Evolutionary conservation across 2,113 vertebrate genomes (phyloP), one percentile per base, ranked within the genome.

Genomic region (Gorsachius goisagi): DNA sequence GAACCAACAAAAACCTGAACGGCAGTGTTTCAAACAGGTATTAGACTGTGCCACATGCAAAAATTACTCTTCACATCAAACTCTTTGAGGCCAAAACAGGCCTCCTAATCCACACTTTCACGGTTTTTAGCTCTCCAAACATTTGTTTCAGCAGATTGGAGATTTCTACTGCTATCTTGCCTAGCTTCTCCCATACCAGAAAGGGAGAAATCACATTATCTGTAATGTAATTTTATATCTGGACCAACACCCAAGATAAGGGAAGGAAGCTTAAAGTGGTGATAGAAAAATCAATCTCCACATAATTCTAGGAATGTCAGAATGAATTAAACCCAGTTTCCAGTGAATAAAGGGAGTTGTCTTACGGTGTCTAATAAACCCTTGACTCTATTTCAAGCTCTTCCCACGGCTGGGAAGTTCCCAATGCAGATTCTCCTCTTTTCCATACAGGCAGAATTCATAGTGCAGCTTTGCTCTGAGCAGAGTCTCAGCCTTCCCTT

Each of bases 281-380:
- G 16, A 71, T 11, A 78, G 28, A 81, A 87, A 73, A 74, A 4
- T 1, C 18, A 85, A 52, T 16, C 28, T 82, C 62, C 0, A 0
- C n/a, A 26, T 72, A 95, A 90, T 74, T 53, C 73, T 41, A 84
- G 37, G 47, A 94, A 77, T 71, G 37, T 60, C 45, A 84, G n/a
- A 91, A 77, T 2, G 2, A 84, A 95, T 2, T 1, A 89, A 96
- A 89, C 8, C 18, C 64, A 35, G 58, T 30, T 94, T 86, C n/a
- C 37, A 81, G 8, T 19, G 16, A 77, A 84, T 58, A 77, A 87
- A 74, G 9, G 15, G 45, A 86, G 28, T 22, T 62, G 30, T 35
- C 53, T 73, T 58, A 86, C 1, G 39, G 8, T 19, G 16, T 35
- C 56, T 84, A 69, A 84, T 18, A 88, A 81, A 74, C 30, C 4